Conservation (phyloP, 2,888 invertebrate genomes). For the Calameuta filiformis region DNA sequence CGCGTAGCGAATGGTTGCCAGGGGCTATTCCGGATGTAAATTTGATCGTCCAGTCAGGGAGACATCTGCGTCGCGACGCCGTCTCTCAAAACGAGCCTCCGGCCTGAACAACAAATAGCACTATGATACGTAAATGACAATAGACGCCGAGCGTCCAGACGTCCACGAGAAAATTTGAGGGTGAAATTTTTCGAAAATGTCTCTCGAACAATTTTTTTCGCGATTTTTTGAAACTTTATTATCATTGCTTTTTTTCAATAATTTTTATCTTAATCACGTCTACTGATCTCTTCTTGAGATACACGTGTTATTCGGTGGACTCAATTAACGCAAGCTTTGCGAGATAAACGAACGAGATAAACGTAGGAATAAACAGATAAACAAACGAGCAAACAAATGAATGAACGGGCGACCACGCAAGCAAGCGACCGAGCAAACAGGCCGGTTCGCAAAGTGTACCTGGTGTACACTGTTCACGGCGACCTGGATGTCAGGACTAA, state of each 20-base stretch:
- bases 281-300: background rate
- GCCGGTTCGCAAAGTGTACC: slow-evolving; percentile 12
- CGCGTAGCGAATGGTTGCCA: background rate
- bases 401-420: slow-evolving; percentile 21
- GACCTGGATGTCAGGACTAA: background rate
- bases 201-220: background rate
- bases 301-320: slow-evolving; percentile 31
- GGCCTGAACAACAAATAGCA: background rate
- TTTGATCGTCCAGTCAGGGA: background rate
- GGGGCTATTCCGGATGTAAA: background rate
- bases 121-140: background rate
- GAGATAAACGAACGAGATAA: slow-evolving; percentile 10
- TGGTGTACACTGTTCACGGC: background rate
- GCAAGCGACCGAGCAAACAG: slow-evolving; percentile 28
- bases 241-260: too few relatives aligned
- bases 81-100: background rate
- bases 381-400: slow-evolving; percentile 27
- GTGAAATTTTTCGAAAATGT: background rate
- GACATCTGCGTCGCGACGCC: background rate
- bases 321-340: slow-evolving; percentile 45
- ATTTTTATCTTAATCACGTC: background rate
- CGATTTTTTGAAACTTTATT: too few relatives aligned
- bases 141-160: background rate
- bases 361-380: background rate
- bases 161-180: background rate